Evolutionary conservation across 35 echinoderm and acorn worm species (phyloP), one percentile per base, ranked within the genome.

Genomic region (Acanthaster planci): DNA sequence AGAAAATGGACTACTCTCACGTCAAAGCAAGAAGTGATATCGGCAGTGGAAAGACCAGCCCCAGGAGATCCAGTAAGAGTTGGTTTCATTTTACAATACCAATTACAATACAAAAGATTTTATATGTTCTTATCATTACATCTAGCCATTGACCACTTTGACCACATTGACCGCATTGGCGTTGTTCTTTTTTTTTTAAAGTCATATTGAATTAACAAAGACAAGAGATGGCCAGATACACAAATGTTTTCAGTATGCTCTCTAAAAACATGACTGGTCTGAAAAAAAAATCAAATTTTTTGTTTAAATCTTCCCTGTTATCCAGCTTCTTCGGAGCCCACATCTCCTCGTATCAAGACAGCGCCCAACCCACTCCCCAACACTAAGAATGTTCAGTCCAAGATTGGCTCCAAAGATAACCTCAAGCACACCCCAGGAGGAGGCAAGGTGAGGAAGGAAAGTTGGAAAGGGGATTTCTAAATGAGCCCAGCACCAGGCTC

Each of bases 401-500:
- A 91, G 76, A 93, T 97, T 56, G 95, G 95, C 5, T 97, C 95
- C 35, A 88, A 81, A 56, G 91, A 80, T 51, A 93, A 97, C 52
- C 40, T 84, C 29, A 93, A 84, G 31, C 85, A 93, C 50, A 87
- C 67, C 52, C 95, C 95, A 34, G 88, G 95, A 39, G 91, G 95
- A 54, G 91, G 95, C 78, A 86, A 88, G 67, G 95, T 97, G 87
- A 90, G 84, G n/a, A 79, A 8, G 37, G 4, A 47, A 12, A 12
- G 12, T 47, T 6, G 42, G 42, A 47, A 47, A 6, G 42, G 42
- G 4, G 4, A 47, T 12, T 47, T n/a, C n/a, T n/a, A n/a, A n/a
- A n/a, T n/a, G n/a, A n/a, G n/a, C n/a, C n/a, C n/a, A n/a, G n/a
- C n/a, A n/a, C n/a, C n/a, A n/a, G n/a, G n/a, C n/a, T n/a, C n/a